These are phyloP conservation scores for Rafetus swinhoei DNA, from an alignment of 2,113 vertebrate species.

Conservation along the genomic window DNA sequence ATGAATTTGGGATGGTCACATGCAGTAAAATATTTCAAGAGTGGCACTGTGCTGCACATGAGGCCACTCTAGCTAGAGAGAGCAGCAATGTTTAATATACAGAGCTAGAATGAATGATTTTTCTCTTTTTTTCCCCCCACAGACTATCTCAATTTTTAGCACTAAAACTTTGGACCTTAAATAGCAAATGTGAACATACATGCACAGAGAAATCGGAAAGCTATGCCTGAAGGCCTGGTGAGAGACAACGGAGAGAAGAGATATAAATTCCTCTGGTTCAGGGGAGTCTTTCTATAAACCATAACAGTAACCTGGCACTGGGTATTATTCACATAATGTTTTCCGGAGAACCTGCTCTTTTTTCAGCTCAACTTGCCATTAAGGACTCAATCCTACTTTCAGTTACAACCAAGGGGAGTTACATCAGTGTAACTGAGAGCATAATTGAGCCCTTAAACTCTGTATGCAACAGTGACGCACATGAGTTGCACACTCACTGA, in stretches of 20 bases:
- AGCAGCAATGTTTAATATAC: not conserved
- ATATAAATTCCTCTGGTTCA: rapidly evolving
- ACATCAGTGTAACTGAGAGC: not conserved
- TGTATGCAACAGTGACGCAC: not conserved
- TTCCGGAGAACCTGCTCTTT: not conserved
- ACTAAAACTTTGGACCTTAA: no score
- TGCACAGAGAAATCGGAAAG: rapidly evolving
- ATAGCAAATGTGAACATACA: rapidly evolving
- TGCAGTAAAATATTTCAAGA: not conserved
- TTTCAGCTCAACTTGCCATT: rapidly evolving
- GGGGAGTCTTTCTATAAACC: not conserved
- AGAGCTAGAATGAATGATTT: not conserved
- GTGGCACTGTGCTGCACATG: not conserved
- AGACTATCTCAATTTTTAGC: not conserved
- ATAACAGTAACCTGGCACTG: not conserved
- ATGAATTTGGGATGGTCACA: not conserved
- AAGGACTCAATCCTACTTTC: not conserved
- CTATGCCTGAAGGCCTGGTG: rapidly evolving
- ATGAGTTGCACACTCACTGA: not conserved
- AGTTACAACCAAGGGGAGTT: no score
- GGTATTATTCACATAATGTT: rapidly evolving
- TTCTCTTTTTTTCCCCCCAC: not conserved
- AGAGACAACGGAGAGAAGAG: not conserved
- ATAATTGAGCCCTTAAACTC: not conserved
- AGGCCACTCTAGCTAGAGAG: not conserved